Evolutionary conservation across 2,888 invertebrate genomes (phyloP).

Genomic region (Troilus luridus): DNA sequence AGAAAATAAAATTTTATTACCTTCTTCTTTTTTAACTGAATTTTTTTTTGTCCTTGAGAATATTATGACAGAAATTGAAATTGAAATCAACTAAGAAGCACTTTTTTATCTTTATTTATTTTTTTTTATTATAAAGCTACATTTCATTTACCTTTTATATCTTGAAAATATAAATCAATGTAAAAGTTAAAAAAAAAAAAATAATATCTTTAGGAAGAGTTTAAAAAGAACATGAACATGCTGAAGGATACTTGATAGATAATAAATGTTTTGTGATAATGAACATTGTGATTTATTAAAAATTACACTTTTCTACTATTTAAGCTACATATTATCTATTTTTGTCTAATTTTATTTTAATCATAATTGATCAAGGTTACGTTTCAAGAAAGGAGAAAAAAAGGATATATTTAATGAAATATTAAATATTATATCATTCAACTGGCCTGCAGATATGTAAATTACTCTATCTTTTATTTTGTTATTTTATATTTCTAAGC

Average conservation of each 20-base stretch:
- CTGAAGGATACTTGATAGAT: slow-evolving; percentile 38
- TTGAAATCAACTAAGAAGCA: neutral
- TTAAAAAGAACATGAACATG: neutral
- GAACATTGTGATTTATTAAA: slow-evolving; percentile 41
- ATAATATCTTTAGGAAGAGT: neutral
- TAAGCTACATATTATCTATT: neutral
- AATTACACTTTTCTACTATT: neutral
- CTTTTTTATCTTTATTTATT: neutral
- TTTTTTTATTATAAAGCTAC: neutral
- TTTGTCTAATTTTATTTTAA: no score
- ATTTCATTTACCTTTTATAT: neutral
- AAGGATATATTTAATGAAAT: no score
- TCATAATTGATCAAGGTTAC: no score
- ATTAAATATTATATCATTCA: no score
- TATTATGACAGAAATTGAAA: neutral
- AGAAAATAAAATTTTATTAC: neutral
- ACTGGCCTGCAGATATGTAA: no score
- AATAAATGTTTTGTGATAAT: slow-evolving; percentile 40
- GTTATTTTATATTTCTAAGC: no score
- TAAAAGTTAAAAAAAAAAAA: neutral
- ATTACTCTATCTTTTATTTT: no score
- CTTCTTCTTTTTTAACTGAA: neutral
- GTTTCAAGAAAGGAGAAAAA: no score
- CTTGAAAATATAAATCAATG: neutral
- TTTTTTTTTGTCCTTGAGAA: neutral